Evolutionary conservation across 2,888 invertebrate species (phyloP).

Genomic region (Plusia festucae): DNA sequence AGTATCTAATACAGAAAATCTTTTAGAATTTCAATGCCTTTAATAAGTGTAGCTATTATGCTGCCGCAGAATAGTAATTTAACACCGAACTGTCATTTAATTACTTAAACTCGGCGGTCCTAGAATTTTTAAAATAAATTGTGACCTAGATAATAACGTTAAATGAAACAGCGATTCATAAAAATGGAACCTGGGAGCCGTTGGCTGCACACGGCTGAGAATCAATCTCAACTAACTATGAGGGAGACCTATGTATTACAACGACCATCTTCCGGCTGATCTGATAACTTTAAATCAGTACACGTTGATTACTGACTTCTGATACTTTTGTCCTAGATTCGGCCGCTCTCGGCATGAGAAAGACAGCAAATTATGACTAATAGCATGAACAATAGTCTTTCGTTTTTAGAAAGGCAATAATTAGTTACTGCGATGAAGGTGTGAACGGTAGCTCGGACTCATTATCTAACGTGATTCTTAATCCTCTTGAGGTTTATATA

Average conservation of each 20-base stretch:
- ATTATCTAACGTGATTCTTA: background rate
- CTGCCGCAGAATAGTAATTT: background rate
- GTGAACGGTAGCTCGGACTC: background rate
- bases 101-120: background rate
- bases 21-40: background rate
- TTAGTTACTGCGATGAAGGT: background rate
- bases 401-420: constrained; percentile 8
- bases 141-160: constrained; percentile 14
- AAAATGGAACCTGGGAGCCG: constrained; percentile 26
- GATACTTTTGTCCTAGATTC: constrained; percentile 34
- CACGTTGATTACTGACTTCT: constrained; percentile 25
- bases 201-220: constrained; percentile 22
- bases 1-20: background rate
- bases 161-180: constrained; percentile 18
- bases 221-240: constrained; percentile 40
- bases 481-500: constrained; percentile 4
- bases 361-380: constrained; percentile 6
- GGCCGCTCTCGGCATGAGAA: background rate
- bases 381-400: constrained; percentile 8
- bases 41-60: background rate
- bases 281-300: constrained; percentile 12
- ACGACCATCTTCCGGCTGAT: constrained; percentile 38
- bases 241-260: constrained; percentile 31
- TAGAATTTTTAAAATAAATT: no score
- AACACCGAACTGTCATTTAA: constrained; percentile 6